These are phyloP conservation scores for Etheostoma nigrum DNA, from an alignment of 2,797 vertebrate genomes.

Conservation along the genomic window DNA sequence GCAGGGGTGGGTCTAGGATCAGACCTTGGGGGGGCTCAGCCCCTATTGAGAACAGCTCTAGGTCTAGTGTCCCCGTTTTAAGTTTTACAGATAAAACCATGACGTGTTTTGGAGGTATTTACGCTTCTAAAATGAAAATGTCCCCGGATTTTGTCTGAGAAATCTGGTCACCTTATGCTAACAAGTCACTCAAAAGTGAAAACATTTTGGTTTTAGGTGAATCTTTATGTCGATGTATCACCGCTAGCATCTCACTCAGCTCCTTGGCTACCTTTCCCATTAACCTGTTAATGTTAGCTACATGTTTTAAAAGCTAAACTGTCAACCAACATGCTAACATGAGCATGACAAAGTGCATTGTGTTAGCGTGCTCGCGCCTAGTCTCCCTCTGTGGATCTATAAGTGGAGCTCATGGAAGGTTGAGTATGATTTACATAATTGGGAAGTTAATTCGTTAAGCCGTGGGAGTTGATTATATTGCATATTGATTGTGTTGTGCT, in stretches of 20 bases:
- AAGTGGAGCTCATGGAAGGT: conserved; percentile 63
- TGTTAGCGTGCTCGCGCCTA: conserved; percentile 41
- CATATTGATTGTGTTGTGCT: conserved; percentile 75
- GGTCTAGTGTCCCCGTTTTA: too few relatives aligned
- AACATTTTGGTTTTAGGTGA: too few relatives aligned
- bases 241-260: conserved; percentile 20
- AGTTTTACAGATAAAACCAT: too few relatives aligned
- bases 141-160: too few relatives aligned
- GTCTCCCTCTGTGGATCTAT: conserved; percentile 52
- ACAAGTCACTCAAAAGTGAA: neutral
- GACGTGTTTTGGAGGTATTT: too few relatives aligned
- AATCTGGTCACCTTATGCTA: neutral
- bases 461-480: conserved; percentile 75
- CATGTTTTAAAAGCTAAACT: too few relatives aligned
- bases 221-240: neutral
- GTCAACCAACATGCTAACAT: conserved; percentile 15
- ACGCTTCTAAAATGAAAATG: too few relatives aligned
- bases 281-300: conserved; percentile 3
- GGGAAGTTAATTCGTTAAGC: conserved; percentile 74
- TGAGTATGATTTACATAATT: conserved; percentile 72
- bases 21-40: too few relatives aligned
- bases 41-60: too few relatives aligned
- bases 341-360: conserved; percentile 21
- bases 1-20: too few relatives aligned
- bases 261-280: conserved; percentile 1